Evolutionary conservation across 2,888 invertebrate species (phyloP), one percentile per base, ranked within the genome.

Genomic region (Gymnoscelis rufifasciata): DNA sequence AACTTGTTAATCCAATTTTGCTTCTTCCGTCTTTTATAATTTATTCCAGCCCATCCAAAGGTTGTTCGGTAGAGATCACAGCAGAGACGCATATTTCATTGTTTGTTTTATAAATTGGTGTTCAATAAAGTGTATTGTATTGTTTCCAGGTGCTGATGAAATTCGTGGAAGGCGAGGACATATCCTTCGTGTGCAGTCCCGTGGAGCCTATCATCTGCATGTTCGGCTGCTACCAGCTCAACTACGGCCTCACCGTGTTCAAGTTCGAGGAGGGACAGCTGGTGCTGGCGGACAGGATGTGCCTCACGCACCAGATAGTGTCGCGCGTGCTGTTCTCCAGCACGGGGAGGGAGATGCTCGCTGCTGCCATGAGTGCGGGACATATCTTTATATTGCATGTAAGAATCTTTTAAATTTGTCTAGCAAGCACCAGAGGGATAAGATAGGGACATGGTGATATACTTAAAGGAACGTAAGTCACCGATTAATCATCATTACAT

Each of bases 231-330:
- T 66, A 71, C 8, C 62, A 62, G 0, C 13, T 41, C 2, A 83
- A 80, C 62, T 83, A 83, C 50, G 87, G 87, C 3, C 48, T 88
- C 43, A 66, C 61, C 0, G 50, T 86, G 1, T 76, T 63, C 46
- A 10, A 38, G 1, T 39, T 58, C 0, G 47, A 45, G 0, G 11
- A 27, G 0, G 44, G 75, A 29, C 15, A 30, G 30, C 47, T 80
- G 31, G 23, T 35, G 28, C 60, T 56, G 12, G 64, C 64, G 1
- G 56, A 58, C 33, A 54, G 43, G 36, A 64, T 68, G 67, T 74
- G 83, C 43, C 71, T 89, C 23, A 88, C 89, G 6, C 74, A 84
- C 41, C 84, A 89, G 70, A 71, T 78, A 7, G 79, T 89, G 19
- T 80, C 86, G 7, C 65, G 64, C 1, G 64, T 84, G 0, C 64